Base-by-base conservation (phyloP, 1,140 invertebrate genomes). In the Luehdorfia chinensis region DNA sequence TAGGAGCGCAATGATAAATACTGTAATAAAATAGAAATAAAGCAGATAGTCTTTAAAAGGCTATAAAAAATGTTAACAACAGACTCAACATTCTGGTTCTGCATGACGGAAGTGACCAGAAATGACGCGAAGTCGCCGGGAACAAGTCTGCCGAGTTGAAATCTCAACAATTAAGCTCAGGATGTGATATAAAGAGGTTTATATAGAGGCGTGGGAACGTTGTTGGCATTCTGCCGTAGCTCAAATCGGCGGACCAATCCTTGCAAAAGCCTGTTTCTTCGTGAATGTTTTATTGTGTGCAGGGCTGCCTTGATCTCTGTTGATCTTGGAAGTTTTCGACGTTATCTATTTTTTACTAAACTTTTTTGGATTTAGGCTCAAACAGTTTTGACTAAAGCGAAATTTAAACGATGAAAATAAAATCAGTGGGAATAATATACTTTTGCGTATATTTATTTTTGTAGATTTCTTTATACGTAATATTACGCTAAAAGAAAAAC, bases 141-240 rank as follows among this genome's bases (percentile, higher is more conserved):
- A 58, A 54, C 50, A 19, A 34, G 55, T 50, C 52, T 48, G 52
- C 49, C 37, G 56, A 43, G 49, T 58, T 55, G 47, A 61, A 64
- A 61, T 59, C 60, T 56, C 55, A 64, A 59, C 56, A 61, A 67
- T 67, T 61, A 66, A 67, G 46, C 60, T 50, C 60, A 67, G 60
- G 65, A 60, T 64, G 63, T 55, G 39, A 59, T 64, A 66, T 66
- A 66, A 55, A 61, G 55, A 65, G 55, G 52, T 57, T 56, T 58
- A 21, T 49, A 62, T 50, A 56, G 45, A 47, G 36, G 48, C 61
- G 65, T 67, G 65, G 57, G 65, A 67, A 67, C 16, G 33, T 36
- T 36, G 33, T 16, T 21, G 33, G 33, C 33, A 36, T 21, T 21
- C 19, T 36, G 33, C 33, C 4, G 18, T 21, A 16, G 8, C 16